phyloP scores from a whole-genome alignment of 2,797 vertebrate genomes.

The Chrosomus eos region DNA sequence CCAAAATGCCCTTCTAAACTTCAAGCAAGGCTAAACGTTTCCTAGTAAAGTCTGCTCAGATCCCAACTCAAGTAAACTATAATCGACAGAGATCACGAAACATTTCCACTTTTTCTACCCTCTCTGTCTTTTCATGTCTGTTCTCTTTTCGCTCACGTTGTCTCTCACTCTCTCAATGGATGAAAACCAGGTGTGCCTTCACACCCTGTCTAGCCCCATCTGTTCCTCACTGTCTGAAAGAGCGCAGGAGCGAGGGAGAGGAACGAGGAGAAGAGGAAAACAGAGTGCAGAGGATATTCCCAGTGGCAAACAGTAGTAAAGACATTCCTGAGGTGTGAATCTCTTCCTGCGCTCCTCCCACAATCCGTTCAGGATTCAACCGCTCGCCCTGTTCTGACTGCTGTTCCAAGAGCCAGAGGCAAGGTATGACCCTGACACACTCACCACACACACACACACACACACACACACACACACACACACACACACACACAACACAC shows the following conservation, averaged over 20 bases:
- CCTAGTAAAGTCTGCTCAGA: not conserved
- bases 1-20: not conserved
- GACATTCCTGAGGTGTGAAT: slow-evolving; percentile 80
- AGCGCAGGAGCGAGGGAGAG: slow-evolving; percentile 59
- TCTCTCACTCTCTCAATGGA: slow-evolving; percentile 59
- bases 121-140: slow-evolving; percentile 53
- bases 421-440: slow-evolving; percentile 71
- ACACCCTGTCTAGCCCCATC: slow-evolving; percentile 64
- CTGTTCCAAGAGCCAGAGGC: slow-evolving; percentile 71
- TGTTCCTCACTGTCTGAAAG: slow-evolving; percentile 73
- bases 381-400: slow-evolving; percentile 64
- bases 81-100: slow-evolving; percentile 23
- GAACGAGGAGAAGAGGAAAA: slow-evolving; percentile 43
- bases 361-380: slow-evolving; percentile 58
- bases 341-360: slow-evolving; percentile 64
- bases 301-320: slow-evolving; percentile 68
- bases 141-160: slow-evolving; percentile 39
- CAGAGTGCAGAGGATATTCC: slow-evolving; percentile 74
- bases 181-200: slow-evolving; percentile 78
- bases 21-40: not conserved
- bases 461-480: slow-evolving; percentile 25
- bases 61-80: slow-evolving; percentile 15
- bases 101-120: slow-evolving; percentile 21
- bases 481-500: not conserved
- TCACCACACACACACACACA: too few relatives aligned